These are phyloP conservation scores for Odontamblyopus rebecca DNA, from an alignment of 2,797 vertebrate species.

Conservation along the genomic window DNA sequence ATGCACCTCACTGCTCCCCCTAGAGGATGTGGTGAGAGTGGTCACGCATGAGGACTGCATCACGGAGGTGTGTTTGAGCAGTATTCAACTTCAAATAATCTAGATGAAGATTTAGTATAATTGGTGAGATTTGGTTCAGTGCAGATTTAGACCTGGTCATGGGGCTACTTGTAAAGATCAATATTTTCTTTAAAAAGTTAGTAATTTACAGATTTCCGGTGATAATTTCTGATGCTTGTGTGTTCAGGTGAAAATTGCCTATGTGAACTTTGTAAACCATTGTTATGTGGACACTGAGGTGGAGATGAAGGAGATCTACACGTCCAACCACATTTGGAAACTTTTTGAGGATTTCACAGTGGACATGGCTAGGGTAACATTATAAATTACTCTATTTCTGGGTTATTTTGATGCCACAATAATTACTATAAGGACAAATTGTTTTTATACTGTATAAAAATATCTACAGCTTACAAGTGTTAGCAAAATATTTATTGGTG, in stretches of 20 bases:
- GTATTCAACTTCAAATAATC: background rate
- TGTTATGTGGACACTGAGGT: slow-evolving; percentile 99
- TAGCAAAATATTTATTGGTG: background rate
- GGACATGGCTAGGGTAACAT: slow-evolving; percentile 93
- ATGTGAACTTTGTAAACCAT: slow-evolving; percentile 98
- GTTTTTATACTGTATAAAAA: no score
- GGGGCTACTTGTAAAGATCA: background rate
- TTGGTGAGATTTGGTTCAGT: background rate
- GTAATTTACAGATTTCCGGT: background rate
- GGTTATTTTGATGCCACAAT: background rate
- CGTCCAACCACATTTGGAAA: slow-evolving; percentile 99
- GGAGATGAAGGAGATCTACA: slow-evolving; percentile 99
- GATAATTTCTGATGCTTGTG: background rate
- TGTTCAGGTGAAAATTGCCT: slow-evolving; percentile 95
- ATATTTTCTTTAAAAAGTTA: background rate
- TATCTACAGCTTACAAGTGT: background rate
- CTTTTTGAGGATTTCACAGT: slow-evolving; percentile 98
- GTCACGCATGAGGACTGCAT: slow-evolving; percentile 98
- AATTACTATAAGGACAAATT: background rate
- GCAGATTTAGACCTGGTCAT: background rate
- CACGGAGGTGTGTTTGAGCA: slow-evolving; percentile 83
- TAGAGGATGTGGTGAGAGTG: slow-evolving; percentile 97
- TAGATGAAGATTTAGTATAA: background rate
- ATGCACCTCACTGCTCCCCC: slow-evolving; percentile 95
- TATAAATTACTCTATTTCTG: slow-evolving; percentile 10